A percentile compares a stretch with the other conserved stretches of the same genome.
phyloP scores from a whole-genome alignment of 2,113 vertebrate genomes.

The Chamaea fasciata region DNA sequence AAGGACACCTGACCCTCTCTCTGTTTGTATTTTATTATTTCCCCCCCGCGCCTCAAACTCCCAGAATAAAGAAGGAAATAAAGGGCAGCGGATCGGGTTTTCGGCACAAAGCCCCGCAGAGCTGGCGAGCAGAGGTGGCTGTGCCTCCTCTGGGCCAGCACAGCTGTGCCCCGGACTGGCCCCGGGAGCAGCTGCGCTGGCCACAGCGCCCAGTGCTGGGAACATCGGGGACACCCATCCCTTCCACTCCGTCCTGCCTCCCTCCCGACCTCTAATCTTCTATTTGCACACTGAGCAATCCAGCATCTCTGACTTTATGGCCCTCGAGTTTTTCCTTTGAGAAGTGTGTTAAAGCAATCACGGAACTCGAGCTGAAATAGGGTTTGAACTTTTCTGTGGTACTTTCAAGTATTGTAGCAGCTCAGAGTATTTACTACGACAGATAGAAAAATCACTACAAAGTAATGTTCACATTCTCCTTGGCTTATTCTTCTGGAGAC shows the following conservation, averaged over 20 bases:
- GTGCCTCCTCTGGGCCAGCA: neutral
- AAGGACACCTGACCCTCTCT: neutral
- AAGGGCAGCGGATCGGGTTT: neutral
- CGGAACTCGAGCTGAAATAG: neutral
- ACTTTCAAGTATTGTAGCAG: neutral
- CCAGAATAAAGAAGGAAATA: neutral
- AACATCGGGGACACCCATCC: neutral
- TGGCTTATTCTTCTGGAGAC: neutral
- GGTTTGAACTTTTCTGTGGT: neutral
- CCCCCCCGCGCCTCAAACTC: neutral
- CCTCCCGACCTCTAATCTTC: neutral
- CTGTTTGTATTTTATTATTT: neutral
- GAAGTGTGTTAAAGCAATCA: neutral
- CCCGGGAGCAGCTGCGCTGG: fast-evolving
- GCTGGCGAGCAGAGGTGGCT: neutral
- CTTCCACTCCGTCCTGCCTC: fast-evolving
- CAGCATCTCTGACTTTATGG: neutral
- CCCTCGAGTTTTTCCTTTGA: neutral
- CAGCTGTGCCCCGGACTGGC: neutral
- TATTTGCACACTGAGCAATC: neutral
- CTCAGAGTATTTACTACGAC: neutral
- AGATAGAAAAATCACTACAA: neutral
- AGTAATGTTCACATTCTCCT: neutral
- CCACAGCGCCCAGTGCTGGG: neutral
- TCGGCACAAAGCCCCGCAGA: neutral